Evolutionary conservation across 2,888 invertebrate genomes (phyloP), one percentile per base, ranked within the genome.

Genomic region (Caenorhabditis doughertyi): DNA sequence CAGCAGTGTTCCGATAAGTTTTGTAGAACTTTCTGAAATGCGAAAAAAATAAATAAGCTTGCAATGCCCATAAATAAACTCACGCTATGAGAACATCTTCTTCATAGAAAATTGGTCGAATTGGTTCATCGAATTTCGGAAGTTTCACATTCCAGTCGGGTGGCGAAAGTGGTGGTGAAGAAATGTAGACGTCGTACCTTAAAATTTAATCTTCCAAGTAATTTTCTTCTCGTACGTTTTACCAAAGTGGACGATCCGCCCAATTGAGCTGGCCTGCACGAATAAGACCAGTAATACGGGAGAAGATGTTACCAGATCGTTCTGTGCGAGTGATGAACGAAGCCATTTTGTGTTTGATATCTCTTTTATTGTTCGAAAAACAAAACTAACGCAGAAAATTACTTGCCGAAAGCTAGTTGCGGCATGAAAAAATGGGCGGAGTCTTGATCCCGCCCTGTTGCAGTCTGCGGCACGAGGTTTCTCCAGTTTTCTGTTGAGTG

Each of bases 231-330:
- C n/a, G 25, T 51, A 65, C 9, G 39, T 21, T 39, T 73, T 53
- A 88, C 98, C 98, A 98, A 11, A 98, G 81, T 0, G 98, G 98
- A 84, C 95, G 94, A 89, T 97, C 96, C 87, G 95, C 95, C 74
- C 94, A 93, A 91, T 94, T 95, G 92, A 97, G 93, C 3, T 95
- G 96, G 60, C 95, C 95, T 25, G 95, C 94, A 79, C 94, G 94
- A 16, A 98, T 92, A 42, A 98, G 93, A 5, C 96, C 96, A 9
- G 89, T 88, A 9, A 91, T 86, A 25, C 89, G 85, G 39, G 85
- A 88, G 76, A 90, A 90, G 44, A 90, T 89, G 27, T 87, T 86
- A 8, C 88, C 90, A 18, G 90, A 84, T 18, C 88, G 83, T 73
- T 90, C 89, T 9, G 88, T 84, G 18, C 90, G 86, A 42, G 90